Conservation (phyloP, 2,888 invertebrate genomes). For the Ormia ochracea region DNA sequence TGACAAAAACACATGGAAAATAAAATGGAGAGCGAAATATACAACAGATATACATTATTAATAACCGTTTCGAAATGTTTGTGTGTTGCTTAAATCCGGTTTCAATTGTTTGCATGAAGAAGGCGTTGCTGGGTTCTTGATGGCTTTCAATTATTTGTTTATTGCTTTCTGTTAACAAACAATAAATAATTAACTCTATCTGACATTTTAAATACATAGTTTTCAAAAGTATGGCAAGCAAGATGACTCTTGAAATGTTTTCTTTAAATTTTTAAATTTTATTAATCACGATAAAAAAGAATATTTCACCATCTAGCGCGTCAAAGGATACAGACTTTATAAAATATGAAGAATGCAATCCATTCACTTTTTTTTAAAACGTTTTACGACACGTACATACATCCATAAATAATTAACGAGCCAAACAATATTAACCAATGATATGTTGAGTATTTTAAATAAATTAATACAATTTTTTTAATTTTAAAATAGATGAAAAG, state of each 20-base stretch:
- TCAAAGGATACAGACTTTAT: not conserved
- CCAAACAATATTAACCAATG: constrained; percentile 19
- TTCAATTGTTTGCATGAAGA: constrained; percentile 23
- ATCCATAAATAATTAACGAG: constrained; percentile 24
- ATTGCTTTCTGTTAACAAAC: not conserved
- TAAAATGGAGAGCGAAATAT: not conserved
- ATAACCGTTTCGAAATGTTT: not conserved
- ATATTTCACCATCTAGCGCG: constrained; percentile 19
- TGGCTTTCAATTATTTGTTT: constrained; percentile 19
- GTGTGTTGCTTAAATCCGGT: constrained; percentile 26
- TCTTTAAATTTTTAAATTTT: too few species aligned
- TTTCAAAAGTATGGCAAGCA: too few species aligned
- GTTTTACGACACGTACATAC: not conserved
- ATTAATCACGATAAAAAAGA: too few species aligned
- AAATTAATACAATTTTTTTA: not conserved
- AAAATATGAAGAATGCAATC: constrained; percentile 20
- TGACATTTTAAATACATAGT: too few species aligned
- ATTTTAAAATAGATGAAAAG: too few species aligned
- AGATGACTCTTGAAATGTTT: too few species aligned
- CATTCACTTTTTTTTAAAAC: constrained; percentile 34
- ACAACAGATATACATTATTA: not conserved
- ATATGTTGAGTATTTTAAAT: constrained; percentile 12
- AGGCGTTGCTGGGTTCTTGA: constrained; percentile 40
- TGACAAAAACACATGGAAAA: not conserved
- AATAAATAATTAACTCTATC: constrained; percentile 16